Evolutionary conservation across 2,888 invertebrate species (phyloP).

Genomic region (Tyria jacobaeae): DNA sequence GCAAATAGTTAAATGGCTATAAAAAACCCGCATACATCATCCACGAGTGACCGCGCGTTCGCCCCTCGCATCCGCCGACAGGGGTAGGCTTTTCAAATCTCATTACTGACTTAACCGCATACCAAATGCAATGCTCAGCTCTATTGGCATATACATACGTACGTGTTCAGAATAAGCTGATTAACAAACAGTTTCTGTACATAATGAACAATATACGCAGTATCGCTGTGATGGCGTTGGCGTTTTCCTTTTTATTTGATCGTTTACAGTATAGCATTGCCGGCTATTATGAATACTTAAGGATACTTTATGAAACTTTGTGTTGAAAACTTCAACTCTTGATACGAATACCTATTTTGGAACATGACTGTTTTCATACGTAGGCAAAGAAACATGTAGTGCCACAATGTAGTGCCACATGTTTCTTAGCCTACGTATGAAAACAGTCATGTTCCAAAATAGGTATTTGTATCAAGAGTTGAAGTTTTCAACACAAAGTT

Average conservation of each 20-base stretch:
- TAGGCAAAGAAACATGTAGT: not conserved
- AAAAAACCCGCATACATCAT: slow-evolving; percentile 77
- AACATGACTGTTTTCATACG: no score
- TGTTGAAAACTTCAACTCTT: no score
- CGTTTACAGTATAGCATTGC: slow-evolving; percentile 1
- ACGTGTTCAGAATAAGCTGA: slow-evolving; percentile 20
- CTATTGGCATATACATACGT: slow-evolving; percentile 38
- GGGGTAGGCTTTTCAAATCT: slow-evolving; percentile 65
- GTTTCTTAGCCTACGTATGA: not conserved
- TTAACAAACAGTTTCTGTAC: slow-evolving; percentile 26
- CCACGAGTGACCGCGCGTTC: slow-evolving; percentile 71
- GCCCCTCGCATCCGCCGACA: slow-evolving; percentile 55
- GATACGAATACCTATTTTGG: no score
- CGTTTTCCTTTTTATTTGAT: slow-evolving; percentile 8
- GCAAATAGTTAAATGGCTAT: slow-evolving; percentile 69
- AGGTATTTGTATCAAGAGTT: no score
- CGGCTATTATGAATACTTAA: not conserved
- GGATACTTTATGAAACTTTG: not conserved
- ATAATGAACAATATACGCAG: slow-evolving; percentile 9
- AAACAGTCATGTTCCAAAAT: no score
- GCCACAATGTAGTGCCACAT: no score
- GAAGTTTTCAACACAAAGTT: no score
- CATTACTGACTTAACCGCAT: slow-evolving; percentile 63
- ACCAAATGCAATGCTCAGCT: slow-evolving; percentile 47
- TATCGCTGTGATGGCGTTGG: not conserved